These are phyloP conservation scores for Polydesmus complanatus DNA, from an alignment of 2,888 invertebrate genomes.

Conservation along the genomic window DNA sequence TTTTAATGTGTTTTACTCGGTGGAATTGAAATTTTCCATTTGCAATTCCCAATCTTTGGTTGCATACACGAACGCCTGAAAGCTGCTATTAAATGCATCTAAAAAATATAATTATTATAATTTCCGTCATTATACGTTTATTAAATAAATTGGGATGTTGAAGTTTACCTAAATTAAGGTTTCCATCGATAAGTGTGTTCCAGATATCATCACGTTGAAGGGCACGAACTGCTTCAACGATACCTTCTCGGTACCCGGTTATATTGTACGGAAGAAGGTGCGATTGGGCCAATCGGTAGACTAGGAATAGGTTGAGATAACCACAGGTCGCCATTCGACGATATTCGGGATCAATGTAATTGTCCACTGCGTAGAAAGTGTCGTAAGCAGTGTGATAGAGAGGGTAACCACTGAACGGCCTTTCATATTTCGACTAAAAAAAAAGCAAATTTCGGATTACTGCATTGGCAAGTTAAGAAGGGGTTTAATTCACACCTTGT, in stretches of 20 bases:
- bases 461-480: neutral
- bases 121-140: neutral
- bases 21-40: neutral
- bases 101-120: neutral
- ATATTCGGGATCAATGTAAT: conserved; percentile 29
- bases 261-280: conserved; percentile 8
- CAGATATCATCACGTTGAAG: neutral
- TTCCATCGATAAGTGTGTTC: neutral
- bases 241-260: neutral
- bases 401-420: conserved; percentile 25
- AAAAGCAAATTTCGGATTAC: neutral
- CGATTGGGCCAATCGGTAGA: conserved; percentile 1
- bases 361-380: conserved; percentile 28
- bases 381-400: conserved; percentile 32
- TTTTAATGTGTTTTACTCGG: neutral
- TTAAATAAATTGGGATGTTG: neutral
- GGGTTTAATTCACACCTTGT: conserved; percentile 18
- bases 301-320: neutral
- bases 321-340: neutral
- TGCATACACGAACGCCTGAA: neutral
- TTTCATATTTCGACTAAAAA: neutral
- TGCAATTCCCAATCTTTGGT: neutral
- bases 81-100: neutral
- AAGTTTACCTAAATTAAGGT: conserved; percentile 1
- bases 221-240: neutral